Evolutionary conservation across 2,797 vertebrate genomes (phyloP), one percentile per base, ranked within the genome.

Genomic region (Tadarida brasiliensis): DNA sequence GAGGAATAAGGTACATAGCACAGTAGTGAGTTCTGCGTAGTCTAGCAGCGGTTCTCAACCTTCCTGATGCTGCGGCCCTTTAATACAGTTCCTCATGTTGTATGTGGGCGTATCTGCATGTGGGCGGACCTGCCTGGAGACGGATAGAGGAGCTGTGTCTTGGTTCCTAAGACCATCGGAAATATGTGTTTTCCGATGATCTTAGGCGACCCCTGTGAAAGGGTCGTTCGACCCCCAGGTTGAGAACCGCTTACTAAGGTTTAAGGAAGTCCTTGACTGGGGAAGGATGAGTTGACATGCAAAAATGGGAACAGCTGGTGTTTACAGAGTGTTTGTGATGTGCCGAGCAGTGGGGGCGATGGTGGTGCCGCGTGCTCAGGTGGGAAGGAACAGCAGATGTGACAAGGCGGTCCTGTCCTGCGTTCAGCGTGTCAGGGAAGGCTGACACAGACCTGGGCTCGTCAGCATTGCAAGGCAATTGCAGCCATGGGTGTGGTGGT

Each of bases 401-500:
- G 19, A n/a, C 44, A 22, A 12, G 68, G 24, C 11, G 17, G 67
- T 68, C 6, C 2, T 12, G 1, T 83, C 56, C 56, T 54, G 15
- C 15, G 12, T 47, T 54, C 8, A 19, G n/a, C 67, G 10, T 30
- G 61, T 65, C 33, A 15, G 30, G 49, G 59, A 20, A 85, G 49
- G 28, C 83, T 61, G 39, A 15, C 65, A 19, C 4, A 35, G 14
- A 24, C 17, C 78, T 51, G 61, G 33, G 22, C 17, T 77, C 57
- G 6, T 39, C 24, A 67, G 10, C 47, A 19, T 57, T 44, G 2
- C 35, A 61, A 80, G 12, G 9, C 15, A 39, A 11, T 14, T 9
- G 11, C 51, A 74, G 63, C 9, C 7, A 0, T 7, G 47, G 16
- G 1, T 0, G 0, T 33, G 3, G 9, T 65, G 20, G 51, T 70